phyloP scores from a whole-genome alignment of 1,140 invertebrate genomes.

The Hypsibius dujardini region DNA sequence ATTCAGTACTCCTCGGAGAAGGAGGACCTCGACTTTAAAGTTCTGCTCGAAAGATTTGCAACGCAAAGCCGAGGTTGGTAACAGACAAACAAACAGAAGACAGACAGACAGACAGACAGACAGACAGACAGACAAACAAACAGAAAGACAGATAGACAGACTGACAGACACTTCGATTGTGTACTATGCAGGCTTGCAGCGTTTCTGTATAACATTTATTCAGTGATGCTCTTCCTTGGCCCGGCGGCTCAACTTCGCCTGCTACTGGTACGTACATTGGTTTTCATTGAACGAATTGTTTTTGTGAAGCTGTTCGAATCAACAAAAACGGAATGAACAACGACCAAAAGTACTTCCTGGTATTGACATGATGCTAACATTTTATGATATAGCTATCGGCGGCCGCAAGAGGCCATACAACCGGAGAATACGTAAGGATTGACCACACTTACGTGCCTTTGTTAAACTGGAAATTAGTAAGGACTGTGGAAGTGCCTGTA shows the following conservation, averaged over 20 bases:
- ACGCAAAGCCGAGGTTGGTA: neutral
- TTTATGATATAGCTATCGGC: neutral
- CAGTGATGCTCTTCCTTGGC: neutral
- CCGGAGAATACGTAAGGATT: neutral
- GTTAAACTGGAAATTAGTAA: neutral
- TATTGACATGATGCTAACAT: neutral
- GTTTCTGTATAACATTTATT: too few species aligned
- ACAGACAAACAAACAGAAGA: neutral
- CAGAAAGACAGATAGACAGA: neutral
- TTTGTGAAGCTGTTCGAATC: neutral
- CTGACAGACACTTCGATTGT: neutral
- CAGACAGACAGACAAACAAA: too few species aligned
- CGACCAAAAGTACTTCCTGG: neutral
- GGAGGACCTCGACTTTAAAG: neutral
- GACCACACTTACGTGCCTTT: neutral
- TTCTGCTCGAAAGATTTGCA: neutral
- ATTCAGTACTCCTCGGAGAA: neutral
- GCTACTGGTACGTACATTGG: neutral
- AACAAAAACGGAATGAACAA: neutral
- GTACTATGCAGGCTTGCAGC: neutral
- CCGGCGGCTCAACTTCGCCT: neutral
- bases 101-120: too few species aligned
- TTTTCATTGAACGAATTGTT: too few species aligned
- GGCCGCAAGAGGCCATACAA: neutral
- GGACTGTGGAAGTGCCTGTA: neutral